A percentile compares a stretch with the other conserved stretches of the same genome.
phyloP scores from a whole-genome alignment of 2,888 invertebrate genomes.

The Microctonus aethiopoides region DNA sequence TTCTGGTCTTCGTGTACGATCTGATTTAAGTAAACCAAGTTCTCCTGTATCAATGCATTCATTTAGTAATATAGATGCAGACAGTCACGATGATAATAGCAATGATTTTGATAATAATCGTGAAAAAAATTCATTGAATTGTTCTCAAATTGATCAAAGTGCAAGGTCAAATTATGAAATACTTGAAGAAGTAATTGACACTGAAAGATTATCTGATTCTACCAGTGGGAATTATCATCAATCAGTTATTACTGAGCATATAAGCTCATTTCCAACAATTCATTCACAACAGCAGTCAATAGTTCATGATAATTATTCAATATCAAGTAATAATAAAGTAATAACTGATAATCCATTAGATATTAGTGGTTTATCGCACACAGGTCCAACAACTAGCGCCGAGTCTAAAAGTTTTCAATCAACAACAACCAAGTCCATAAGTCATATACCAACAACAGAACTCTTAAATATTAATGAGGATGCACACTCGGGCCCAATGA shows the following conservation, averaged over 20 bases:
- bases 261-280: slow-evolving; percentile 52
- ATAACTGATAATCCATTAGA: slow-evolving; percentile 40
- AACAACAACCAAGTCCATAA: slow-evolving; percentile 49
- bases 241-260: slow-evolving; percentile 54
- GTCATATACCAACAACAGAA: slow-evolving; percentile 60
- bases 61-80: slow-evolving; percentile 55
- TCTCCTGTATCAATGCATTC: slow-evolving; percentile 55
- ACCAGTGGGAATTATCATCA: slow-evolving; percentile 47
- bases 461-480: slow-evolving; percentile 64
- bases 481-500: slow-evolving; percentile 65
- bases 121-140: slow-evolving; percentile 55
- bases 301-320: slow-evolving; percentile 48
- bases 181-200: slow-evolving; percentile 35
- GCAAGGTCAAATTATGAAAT: slow-evolving; percentile 39
- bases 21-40: slow-evolving; percentile 66
- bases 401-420: slow-evolving; percentile 58
- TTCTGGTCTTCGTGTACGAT: slow-evolving; percentile 54
- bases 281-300: slow-evolving; percentile 53
- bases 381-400: slow-evolving; percentile 57
- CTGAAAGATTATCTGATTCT: slow-evolving; percentile 44
- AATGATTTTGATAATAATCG: slow-evolving; percentile 43
- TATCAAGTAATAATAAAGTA: slow-evolving; percentile 39
- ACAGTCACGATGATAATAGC: slow-evolving; percentile 54
- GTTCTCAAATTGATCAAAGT: slow-evolving; percentile 46
- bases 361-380: slow-evolving; percentile 51